Evolutionary conservation across 2,113 vertebrate species (phyloP), one percentile per base, ranked within the genome.

Genomic region (Cyanocitta stelleri): DNA sequence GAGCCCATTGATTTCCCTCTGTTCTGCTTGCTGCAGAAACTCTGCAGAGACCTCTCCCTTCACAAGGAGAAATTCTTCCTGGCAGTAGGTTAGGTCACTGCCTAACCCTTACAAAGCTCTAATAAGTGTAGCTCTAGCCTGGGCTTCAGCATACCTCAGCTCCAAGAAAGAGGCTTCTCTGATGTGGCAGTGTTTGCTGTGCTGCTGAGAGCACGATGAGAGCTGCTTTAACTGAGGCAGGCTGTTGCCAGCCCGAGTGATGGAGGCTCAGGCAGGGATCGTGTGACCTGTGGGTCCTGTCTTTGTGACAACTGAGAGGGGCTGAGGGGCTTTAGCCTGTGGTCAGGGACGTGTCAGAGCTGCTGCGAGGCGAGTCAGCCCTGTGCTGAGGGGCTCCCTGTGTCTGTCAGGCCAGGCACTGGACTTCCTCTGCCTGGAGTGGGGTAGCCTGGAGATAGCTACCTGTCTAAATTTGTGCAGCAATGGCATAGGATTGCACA

Each of bases 141-240:
- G 64, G 77, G n/a, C 48, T 78, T 67, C 73, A 78, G 52, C 56
- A 33, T 44, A 29, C 19, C 27, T 67, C 5, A 71, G 32, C 44
- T 89, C 26, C 3, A 19, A 13, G 32, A 23, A 63, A 7, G 71
- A 55, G 54, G 16, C 33, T 91, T 3, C 51, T 39, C 0, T 77
- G 64, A 39, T 68, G 16, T 17, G 56, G 72, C 30, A 75, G 1
- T 27, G 33, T 62, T 74, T 71, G 55, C 72, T 78, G 73, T 1
- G 2, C 55, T 77, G 59, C 0, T 32, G 32, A 43, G 68, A 69
- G 59, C 12, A 1, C 3, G 26, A 23, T 0, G 2, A 69, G 59
- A 54, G 22, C 69, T 48, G 13, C 6, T 6, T 43, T 37, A 35
- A 17, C n/a, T 18, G 55, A 11, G 49, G n/a, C 35, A 52, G 41